phyloP scores from a whole-genome alignment of 1,140 invertebrate species.

The Drosophila biarmipes region DNA sequence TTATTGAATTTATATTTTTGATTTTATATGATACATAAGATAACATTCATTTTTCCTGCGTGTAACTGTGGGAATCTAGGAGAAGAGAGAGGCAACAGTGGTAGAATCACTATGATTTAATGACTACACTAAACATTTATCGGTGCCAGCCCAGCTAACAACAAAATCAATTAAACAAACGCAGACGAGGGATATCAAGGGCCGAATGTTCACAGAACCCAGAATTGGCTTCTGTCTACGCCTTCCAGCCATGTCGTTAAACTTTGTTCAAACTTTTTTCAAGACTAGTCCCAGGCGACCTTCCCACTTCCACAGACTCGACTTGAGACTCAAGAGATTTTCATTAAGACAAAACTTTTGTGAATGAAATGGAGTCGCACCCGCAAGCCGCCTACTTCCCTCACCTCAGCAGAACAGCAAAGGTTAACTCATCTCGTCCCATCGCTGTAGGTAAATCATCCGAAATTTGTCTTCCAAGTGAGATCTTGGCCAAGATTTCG shows the following conservation, averaged over 20 bases:
- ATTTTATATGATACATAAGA: no score
- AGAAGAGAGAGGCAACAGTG: conserved; percentile 8
- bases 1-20: background rate
- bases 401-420: conserved; percentile 6
- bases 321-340: conserved; percentile 29
- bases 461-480: conserved; percentile 57
- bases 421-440: conserved; percentile 38
- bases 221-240: conserved; percentile 12
- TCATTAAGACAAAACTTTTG: conserved; percentile 60
- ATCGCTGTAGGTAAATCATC: conserved; percentile 64
- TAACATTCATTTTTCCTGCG: background rate
- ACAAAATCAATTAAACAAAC: conserved; percentile 64
- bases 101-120: conserved; percentile 35
- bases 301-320: conserved; percentile 35
- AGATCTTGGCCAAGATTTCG: conserved; percentile 58
- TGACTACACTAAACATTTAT: conserved; percentile 48
- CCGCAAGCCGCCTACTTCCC: conserved; percentile 27
- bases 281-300: conserved; percentile 34
- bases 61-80: conserved; percentile 4
- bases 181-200: conserved; percentile 2
- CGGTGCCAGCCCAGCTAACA: conserved; percentile 41
- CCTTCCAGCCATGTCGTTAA: conserved; percentile 47
- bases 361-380: conserved; percentile 53
- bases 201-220: conserved; percentile 17
- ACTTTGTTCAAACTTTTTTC: conserved; percentile 22